Conservation (phyloP, 2,888 invertebrate species). For the Agrochola lota region DNA sequence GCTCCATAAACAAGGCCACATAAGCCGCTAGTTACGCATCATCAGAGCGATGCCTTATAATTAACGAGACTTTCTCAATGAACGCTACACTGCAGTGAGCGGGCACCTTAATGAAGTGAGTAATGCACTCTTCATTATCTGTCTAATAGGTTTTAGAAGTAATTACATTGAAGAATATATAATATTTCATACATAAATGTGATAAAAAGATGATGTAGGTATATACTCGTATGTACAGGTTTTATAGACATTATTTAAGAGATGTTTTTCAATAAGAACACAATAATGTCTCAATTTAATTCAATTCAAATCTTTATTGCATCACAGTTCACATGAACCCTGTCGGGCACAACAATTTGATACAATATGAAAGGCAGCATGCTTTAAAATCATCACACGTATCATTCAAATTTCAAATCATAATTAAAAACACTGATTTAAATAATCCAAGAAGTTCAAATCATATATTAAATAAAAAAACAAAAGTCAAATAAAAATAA, state of each 20-base stretch:
- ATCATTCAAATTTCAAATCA: too few relatives aligned
- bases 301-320: too few relatives aligned
- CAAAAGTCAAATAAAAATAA: too few relatives aligned
- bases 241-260: neutral
- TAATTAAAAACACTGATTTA: too few relatives aligned
- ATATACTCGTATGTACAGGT: neutral
- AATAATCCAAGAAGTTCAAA: too few relatives aligned
- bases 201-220: neutral
- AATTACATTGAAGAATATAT: constrained; percentile 4
- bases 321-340: too few relatives aligned
- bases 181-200: neutral
- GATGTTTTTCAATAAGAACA: neutral
- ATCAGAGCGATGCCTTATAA: constrained; percentile 63
- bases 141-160: constrained; percentile 32
- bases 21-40: constrained; percentile 49
- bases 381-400: too few relatives aligned
- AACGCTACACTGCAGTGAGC: constrained; percentile 59
- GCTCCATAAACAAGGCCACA: constrained; percentile 23
- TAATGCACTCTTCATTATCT: constrained; percentile 38
- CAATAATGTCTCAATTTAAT: too few relatives aligned
- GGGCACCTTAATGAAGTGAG: constrained; percentile 64
- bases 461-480: too few relatives aligned
- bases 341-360: too few relatives aligned
- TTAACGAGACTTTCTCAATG: constrained; percentile 72
- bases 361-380: too few relatives aligned